These are phyloP conservation scores for Coilia nasus DNA, from an alignment of 2,797 vertebrate genomes.

Conservation along the genomic window DNA sequence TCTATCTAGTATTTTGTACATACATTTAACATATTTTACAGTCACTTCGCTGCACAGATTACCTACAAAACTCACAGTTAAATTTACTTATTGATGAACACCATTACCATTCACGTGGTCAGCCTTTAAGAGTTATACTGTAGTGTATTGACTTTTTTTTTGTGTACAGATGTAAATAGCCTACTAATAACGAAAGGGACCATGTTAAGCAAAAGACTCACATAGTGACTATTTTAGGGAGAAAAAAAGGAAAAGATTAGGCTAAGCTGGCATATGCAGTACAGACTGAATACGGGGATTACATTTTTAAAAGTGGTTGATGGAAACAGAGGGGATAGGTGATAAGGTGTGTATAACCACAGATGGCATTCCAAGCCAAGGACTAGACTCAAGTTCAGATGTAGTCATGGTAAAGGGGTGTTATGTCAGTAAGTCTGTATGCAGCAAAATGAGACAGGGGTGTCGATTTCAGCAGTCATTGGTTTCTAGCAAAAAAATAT, in stretches of 20 bases:
- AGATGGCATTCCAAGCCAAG: neutral
- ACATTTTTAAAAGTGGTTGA: neutral
- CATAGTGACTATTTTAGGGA: slow-evolving; percentile 14
- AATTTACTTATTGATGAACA: neutral
- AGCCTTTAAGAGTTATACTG: slow-evolving; percentile 6
- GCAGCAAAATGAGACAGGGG: neutral
- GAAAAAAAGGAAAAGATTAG: neutral
- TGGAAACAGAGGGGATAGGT: neutral
- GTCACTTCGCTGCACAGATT: slow-evolving; percentile 12
- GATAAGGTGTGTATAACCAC: no score
- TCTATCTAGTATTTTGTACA: slow-evolving; percentile 62
- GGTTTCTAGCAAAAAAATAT: slow-evolving; percentile 9
- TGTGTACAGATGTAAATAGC: slow-evolving; percentile 23
- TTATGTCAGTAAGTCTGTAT: neutral
- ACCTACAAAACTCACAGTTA: neutral
- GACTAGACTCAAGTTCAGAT: neutral
- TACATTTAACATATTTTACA: slow-evolving; percentile 48
- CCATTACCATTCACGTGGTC: neutral
- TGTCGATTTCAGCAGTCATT: neutral
- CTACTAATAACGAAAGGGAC: slow-evolving; percentile 12
- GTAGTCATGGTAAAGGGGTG: neutral
- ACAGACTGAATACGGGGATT: neutral
- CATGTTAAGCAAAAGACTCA: neutral
- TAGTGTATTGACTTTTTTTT: slow-evolving; percentile 5
- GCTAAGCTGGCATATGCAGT: neutral